Percentiles rank a stretch among this genome's conserved stretches.
Evolutionary conservation across 2,797 vertebrate genomes (phyloP).

Genomic region (Pyrocephalus nanus): DNA sequence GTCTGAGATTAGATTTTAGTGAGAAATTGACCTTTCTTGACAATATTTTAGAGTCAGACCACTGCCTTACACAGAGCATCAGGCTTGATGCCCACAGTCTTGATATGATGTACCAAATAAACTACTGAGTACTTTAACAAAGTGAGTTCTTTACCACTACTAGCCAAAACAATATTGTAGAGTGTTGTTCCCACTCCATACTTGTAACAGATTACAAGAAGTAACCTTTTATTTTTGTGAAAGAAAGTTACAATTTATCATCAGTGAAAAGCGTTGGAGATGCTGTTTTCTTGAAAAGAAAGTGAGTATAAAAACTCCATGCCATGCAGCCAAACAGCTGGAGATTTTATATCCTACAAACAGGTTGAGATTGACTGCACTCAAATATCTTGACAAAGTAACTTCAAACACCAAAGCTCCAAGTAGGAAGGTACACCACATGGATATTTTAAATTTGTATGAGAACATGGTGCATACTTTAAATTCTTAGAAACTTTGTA

Average conservation of each 20-base stretch:
- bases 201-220: background rate
- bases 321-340: slow-evolving; percentile 65
- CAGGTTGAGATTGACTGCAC: slow-evolving; percentile 56
- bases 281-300: slow-evolving; percentile 44
- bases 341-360: slow-evolving; percentile 47
- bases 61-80: background rate
- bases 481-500: background rate
- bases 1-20: background rate
- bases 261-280: background rate
- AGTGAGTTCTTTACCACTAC: background rate
- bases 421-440: slow-evolving; percentile 23
- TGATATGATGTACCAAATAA: background rate
- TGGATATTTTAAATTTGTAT: slow-evolving; percentile 38
- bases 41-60: background rate
- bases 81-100: background rate
- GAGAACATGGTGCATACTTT: background rate
- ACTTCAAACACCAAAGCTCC: slow-evolving; percentile 67
- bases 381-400: slow-evolving; percentile 65
- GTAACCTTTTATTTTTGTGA: background rate
- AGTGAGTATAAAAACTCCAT: background rate
- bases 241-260: background rate
- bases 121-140: background rate
- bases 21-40: background rate
- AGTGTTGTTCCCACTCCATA: background rate
- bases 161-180: background rate